These are phyloP conservation scores for Physeter macrocephalus DNA, from an alignment of 2,113 vertebrate genomes.

Conservation along the genomic window DNA sequence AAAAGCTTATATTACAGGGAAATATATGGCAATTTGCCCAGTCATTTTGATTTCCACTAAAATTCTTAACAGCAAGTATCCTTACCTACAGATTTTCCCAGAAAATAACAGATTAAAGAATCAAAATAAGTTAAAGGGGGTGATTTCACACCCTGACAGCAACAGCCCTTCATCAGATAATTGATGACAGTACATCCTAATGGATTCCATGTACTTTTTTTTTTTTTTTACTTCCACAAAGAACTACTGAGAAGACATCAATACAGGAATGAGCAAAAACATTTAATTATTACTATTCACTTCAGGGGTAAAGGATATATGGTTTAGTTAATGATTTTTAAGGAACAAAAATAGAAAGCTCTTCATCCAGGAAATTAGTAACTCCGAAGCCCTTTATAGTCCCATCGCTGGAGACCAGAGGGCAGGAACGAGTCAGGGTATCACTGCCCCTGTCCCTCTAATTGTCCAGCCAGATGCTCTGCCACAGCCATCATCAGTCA, in stretches of 20 bases:
- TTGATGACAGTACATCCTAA: not conserved
- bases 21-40: not conserved
- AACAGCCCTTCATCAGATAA: not conserved
- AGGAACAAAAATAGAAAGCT: not conserved
- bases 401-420: not conserved
- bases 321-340: not conserved
- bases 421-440: not conserved
- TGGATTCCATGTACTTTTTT: not conserved
- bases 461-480: accelerated
- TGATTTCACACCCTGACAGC: not conserved
- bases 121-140: not conserved
- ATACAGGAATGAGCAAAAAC: not conserved
- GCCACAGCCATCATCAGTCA: not conserved
- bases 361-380: conserved; percentile 16
- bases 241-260: not conserved
- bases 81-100: not conserved
- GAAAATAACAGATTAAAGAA: not conserved
- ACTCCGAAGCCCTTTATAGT: not conserved
- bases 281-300: not conserved
- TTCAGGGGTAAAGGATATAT: not conserved
- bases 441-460: not conserved
- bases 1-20: not conserved
- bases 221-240: not conserved
- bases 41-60: not conserved
- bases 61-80: not conserved